phyloP scores from a whole-genome alignment of 2,888 invertebrate species.

The Meteorus cinctellus region DNA sequence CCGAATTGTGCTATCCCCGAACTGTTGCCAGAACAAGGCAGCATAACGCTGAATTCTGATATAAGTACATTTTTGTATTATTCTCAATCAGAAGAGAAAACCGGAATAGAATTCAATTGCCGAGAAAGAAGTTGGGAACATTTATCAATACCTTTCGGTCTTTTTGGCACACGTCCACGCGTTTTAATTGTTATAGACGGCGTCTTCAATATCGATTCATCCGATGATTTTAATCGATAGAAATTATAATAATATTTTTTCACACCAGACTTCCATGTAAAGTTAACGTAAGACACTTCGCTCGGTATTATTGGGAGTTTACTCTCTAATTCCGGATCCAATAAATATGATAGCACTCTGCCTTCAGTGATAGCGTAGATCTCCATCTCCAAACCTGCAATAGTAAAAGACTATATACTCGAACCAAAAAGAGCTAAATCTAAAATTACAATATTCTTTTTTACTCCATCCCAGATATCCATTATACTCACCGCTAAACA shows the following conservation, averaged over 20 bases:
- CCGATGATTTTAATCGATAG: slow-evolving; percentile 87
- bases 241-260: slow-evolving; percentile 91
- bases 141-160: slow-evolving; percentile 82
- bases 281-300: slow-evolving; percentile 92
- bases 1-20: slow-evolving; percentile 92
- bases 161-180: slow-evolving; percentile 88
- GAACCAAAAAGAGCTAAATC: slow-evolving; percentile 19
- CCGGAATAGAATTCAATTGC: not conserved
- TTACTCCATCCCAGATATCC: not conserved
- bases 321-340: slow-evolving; percentile 92
- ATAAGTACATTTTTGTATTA: slow-evolving; percentile 41
- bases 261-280: slow-evolving; percentile 90
- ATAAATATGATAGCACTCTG: slow-evolving; percentile 87
- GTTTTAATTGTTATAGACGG: slow-evolving; percentile 92
- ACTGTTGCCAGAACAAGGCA: slow-evolving; percentile 91
- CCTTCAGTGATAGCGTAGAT: slow-evolving; percentile 93
- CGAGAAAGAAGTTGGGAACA: not conserved
- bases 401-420: slow-evolving; percentile 19
- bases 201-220: slow-evolving; percentile 87
- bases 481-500: slow-evolving; percentile 85
- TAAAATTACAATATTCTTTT: not conserved
- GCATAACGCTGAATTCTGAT: slow-evolving; percentile 89
- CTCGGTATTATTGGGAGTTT: slow-evolving; percentile 93
- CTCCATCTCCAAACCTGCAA: slow-evolving; percentile 86
- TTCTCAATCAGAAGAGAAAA: slow-evolving; percentile 1